Evolutionary conservation across 2,888 invertebrate genomes (phyloP).

Genomic region (Capitulum mitella): DNA sequence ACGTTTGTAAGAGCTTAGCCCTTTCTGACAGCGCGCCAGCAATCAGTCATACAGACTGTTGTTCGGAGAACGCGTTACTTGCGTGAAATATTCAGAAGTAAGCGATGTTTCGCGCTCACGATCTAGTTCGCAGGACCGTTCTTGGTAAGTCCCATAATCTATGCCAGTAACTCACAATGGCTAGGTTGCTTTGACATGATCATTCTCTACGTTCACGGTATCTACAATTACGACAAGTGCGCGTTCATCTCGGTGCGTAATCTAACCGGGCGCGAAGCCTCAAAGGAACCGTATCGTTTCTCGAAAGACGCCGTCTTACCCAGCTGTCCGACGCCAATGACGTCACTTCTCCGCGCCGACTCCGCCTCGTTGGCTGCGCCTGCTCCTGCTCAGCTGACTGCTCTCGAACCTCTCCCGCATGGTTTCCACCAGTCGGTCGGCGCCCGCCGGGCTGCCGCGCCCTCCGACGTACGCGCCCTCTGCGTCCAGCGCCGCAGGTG

Average conservation of each 20-base stretch:
- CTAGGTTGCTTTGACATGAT: too few relatives aligned
- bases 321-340: background rate
- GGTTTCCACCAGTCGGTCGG: background rate
- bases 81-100: too few relatives aligned
- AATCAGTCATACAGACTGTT: too few relatives aligned
- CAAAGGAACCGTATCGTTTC: background rate
- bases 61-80: too few relatives aligned
- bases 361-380: background rate
- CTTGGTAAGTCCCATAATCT: background rate
- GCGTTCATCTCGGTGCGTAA: background rate
- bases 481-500: background rate
- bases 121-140: background rate
- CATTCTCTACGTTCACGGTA: background rate
- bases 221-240: background rate
- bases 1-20: too few relatives aligned
- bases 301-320: background rate
- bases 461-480: background rate
- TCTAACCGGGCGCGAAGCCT: background rate
- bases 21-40: too few relatives aligned
- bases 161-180: too few relatives aligned
- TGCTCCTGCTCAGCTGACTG: background rate
- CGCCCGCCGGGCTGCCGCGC: background rate
- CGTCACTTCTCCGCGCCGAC: background rate
- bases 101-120: too few relatives aligned
- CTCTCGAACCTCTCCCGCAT: background rate